These are phyloP conservation scores for Stenodema calcarata DNA, from an alignment of 2,888 invertebrate genomes.

Conservation along the genomic window DNA sequence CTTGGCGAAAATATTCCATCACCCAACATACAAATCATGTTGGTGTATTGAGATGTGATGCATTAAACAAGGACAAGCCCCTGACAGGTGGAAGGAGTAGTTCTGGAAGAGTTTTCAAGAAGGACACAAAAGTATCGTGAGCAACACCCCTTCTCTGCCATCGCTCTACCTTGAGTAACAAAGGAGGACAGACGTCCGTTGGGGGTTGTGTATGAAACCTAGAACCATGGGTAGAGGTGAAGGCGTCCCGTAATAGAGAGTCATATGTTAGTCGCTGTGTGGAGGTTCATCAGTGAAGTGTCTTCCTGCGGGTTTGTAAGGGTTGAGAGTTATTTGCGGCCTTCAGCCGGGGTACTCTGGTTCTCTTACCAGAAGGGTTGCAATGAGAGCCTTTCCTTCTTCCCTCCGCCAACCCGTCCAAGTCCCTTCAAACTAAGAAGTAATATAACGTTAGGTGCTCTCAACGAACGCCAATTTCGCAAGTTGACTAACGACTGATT, in stretches of 20 bases:
- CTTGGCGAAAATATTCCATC: too few species aligned
- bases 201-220: conserved; percentile 3
- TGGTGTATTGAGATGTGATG: too few species aligned
- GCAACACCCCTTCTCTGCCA: neutral
- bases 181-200: conserved; percentile 20
- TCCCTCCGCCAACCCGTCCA: neutral
- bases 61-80: too few species aligned
- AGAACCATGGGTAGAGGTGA: neutral
- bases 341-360: neutral
- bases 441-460: neutral
- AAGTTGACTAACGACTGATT: conserved; percentile 11
- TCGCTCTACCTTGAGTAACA: neutral
- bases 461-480: neutral
- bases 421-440: conserved; percentile 19
- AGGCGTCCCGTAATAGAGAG: conserved; percentile 30
- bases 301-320: conserved; percentile 33
- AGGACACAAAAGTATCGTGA: neutral
- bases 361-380: neutral
- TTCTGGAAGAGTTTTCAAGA: neutral
- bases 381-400: conserved; percentile 12
- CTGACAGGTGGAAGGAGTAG: neutral
- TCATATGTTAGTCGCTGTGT: conserved; percentile 27
- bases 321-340: conserved; percentile 41
- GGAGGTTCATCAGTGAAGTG: conserved; percentile 43
- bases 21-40: too few species aligned